These are phyloP conservation scores for Eupithecia pulchellata DNA, from an alignment of 2,888 invertebrate genomes.

Conservation along the genomic window DNA sequence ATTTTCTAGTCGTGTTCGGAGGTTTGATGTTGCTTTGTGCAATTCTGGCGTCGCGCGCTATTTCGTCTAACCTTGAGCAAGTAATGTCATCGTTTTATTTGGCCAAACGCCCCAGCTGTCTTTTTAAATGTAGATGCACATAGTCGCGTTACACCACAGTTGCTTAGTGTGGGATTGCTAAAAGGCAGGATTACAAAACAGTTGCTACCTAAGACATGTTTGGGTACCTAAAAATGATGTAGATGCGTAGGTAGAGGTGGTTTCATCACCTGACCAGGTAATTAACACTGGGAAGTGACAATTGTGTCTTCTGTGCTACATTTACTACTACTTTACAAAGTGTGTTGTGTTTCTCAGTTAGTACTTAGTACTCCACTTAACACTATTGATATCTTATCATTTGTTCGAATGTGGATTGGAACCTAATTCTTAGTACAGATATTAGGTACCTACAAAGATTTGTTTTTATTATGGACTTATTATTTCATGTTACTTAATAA, in stretches of 20 bases:
- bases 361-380: not conserved
- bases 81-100: conserved; percentile 66
- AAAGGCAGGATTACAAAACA: conserved; percentile 17
- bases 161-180: conserved; percentile 10
- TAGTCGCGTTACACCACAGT: not conserved
- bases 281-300: conserved; percentile 21
- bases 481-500: not conserved
- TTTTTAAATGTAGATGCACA: conserved; percentile 36
- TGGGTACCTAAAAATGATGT: not conserved
- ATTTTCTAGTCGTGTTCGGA: conserved; percentile 46
- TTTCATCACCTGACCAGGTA: conserved; percentile 6
- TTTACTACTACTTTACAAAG: not conserved
- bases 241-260: not conserved
- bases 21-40: conserved; percentile 42
- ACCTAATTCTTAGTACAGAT: not conserved
- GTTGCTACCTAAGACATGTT: not conserved
- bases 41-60: conserved; percentile 51
- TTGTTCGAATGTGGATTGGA: not conserved
- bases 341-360: not conserved
- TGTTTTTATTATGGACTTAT: not conserved
- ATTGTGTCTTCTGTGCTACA: conserved; percentile 16
- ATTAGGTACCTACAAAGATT: not conserved
- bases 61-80: conserved; percentile 66
- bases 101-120: conserved; percentile 56
- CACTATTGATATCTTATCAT: conserved; percentile 1